These are phyloP conservation scores for Zaprionus davidi DNA, from an alignment of 1,140 invertebrate species.

Conservation along the genomic window DNA sequence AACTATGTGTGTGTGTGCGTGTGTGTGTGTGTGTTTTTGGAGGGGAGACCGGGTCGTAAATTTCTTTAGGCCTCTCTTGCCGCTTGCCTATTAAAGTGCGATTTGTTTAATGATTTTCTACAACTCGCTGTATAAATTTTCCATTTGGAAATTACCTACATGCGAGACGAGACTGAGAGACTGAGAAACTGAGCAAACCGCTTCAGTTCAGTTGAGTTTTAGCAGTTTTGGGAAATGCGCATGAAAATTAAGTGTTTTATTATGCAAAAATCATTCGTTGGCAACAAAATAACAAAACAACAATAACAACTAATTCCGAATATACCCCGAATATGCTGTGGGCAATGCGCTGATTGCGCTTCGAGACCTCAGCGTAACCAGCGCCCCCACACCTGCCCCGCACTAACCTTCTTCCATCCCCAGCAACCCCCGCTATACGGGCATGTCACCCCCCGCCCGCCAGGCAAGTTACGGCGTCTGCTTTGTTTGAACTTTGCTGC, in stretches of 20 bases:
- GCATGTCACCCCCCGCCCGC: not conserved
- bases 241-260: conserved; percentile 83
- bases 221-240: conserved; percentile 74
- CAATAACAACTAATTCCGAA: conserved; percentile 6
- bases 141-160: conserved; percentile 78
- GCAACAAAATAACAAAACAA: conserved; percentile 20
- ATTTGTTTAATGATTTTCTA: conserved; percentile 83
- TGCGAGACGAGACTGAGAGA: conserved; percentile 41
- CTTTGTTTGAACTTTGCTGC: conserved; percentile 61
- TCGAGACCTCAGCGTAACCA: conserved; percentile 42
- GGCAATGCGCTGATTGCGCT: conserved; percentile 67
- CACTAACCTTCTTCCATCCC: conserved; percentile 10
- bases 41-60: conserved; percentile 61
- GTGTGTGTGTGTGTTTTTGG: conserved; percentile 30
- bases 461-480: conserved; percentile 57
- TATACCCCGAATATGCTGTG: conserved; percentile 16
- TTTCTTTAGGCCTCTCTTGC: conserved; percentile 64
- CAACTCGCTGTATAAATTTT: conserved; percentile 81
- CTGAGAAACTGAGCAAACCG: conserved; percentile 15
- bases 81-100: conserved; percentile 81
- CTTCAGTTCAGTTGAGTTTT: conserved; percentile 36
- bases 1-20: not conserved
- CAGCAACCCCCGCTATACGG: not conserved
- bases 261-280: conserved; percentile 77
- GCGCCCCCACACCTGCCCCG: not conserved